Conservation (phyloP, 2,888 invertebrate species). For the Augochlorella aurata region DNA sequence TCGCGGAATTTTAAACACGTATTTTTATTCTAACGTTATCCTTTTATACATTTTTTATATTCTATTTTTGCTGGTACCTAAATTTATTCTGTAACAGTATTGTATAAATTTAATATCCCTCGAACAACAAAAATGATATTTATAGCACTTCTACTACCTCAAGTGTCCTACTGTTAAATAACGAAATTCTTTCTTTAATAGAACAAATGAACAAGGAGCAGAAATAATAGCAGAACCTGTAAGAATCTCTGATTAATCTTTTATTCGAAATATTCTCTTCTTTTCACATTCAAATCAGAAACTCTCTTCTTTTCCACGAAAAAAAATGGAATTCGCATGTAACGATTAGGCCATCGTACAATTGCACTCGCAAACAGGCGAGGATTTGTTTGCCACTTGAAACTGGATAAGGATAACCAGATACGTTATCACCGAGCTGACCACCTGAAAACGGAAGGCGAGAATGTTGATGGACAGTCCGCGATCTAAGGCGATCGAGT, state of each 20-base stretch:
- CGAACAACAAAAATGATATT: too few species aligned
- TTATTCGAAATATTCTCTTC: conserved; percentile 67
- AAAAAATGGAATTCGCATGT: neutral
- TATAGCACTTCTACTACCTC: too few species aligned
- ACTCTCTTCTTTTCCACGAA: neutral
- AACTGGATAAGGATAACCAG: conserved; percentile 71
- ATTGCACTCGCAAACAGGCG: neutral
- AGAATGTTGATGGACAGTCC: neutral
- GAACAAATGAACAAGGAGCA: neutral
- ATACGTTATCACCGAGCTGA: conserved; percentile 63
- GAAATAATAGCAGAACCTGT: neutral
- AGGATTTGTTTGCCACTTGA: conserved; percentile 23
- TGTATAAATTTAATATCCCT: too few species aligned
- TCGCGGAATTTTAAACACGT: too few species aligned
- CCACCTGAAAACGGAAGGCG: conserved; percentile 55
- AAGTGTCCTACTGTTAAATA: too few species aligned
- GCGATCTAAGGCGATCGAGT: neutral
- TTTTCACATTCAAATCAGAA: conserved; percentile 58
- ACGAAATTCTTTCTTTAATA: neutral
- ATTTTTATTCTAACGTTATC: too few species aligned
- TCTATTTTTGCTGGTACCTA: too few species aligned
- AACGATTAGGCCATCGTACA: neutral
- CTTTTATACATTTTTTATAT: too few species aligned
- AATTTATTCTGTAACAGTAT: too few species aligned
- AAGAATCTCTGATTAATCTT: conserved; percentile 47